Percentiles rank a stretch among this genome's conserved stretches.
phyloP scores from a whole-genome alignment of 2,797 vertebrate genomes.

The Stomatorhinus walkeri region DNA sequence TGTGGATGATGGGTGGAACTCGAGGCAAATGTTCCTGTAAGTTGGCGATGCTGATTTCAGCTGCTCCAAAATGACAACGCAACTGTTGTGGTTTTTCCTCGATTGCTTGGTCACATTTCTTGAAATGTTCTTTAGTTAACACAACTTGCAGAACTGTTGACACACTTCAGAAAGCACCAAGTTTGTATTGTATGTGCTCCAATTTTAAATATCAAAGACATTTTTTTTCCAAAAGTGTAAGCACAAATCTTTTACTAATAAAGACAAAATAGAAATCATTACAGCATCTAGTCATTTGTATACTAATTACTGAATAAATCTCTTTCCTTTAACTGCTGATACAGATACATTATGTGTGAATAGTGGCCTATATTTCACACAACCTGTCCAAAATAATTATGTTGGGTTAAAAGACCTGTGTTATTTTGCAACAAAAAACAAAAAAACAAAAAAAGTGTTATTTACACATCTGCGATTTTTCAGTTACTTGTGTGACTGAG shows the following conservation, averaged over 20 bases:
- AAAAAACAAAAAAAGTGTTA: not conserved
- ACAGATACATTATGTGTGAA: not conserved
- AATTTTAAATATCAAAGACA: not conserved
- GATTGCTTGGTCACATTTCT: not conserved
- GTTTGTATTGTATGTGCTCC: not conserved
- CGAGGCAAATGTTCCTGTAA: conserved; percentile 4
- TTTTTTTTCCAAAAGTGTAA: not conserved
- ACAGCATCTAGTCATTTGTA: not conserved
- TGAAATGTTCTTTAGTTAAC: conserved; percentile 1
- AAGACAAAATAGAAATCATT: not conserved
- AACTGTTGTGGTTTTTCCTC: not conserved
- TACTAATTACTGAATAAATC: not conserved
- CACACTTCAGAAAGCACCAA: not conserved
- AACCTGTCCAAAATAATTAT: not conserved
- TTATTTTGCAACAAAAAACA: not conserved
- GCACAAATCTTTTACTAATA: not conserved
- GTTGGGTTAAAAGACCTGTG: not conserved
- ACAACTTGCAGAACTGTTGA: not conserved
- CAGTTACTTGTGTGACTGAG: not conserved
- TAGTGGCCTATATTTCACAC: not conserved
- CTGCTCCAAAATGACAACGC: not conserved
- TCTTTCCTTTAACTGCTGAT: not conserved
- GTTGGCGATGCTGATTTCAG: not conserved
- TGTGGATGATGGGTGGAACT: conserved; percentile 6
- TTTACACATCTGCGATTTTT: not conserved